Evolutionary conservation across 1,140 invertebrate species (phyloP), one percentile per base, ranked within the genome.

Genomic region (Apis dorsata): DNA sequence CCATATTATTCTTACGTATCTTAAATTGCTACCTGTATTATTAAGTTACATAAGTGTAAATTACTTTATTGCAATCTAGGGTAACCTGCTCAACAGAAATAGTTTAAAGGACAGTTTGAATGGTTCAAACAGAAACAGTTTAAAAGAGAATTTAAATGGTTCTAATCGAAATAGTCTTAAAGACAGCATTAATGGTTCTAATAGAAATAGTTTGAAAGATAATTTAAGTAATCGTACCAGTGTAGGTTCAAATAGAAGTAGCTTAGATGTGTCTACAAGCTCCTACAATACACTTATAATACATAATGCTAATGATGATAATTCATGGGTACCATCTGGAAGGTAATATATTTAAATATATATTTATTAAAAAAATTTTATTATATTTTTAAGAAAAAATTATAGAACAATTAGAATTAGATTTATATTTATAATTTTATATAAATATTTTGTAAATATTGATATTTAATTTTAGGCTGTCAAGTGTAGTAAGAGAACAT

Each of bases 221-320:
- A 94, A 92, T 84, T 86, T 94, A 80, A 94, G 93, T 62, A 94
- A 94, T 77, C 89, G 93, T 57, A 94, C 91, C 28, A 94, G 93
- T 63, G 90, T 94, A n/a, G 93, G 94, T 19, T 96, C 96, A 49
- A 97, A 97, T 91, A 95, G 96, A 76, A 96, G 96, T 90, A 97
- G 96, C 69, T 92, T 97, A 82, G 96, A 96, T 93, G 95, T 96
- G 34, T 97, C 96, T 53, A 96, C 96, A 2, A 97, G 96, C 71
- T 97, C 96, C 44, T 97, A 97, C 90, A 97, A 97, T 89, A 97
- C 97, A 17, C 94, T 97, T 17, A 97, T 97, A 79, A 97, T 97
- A 89, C 96, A 97, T 84, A 96, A 96, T 92, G 95, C 95, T 13
- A 95, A 94, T 77, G 93, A 95, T 68, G 96, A 96, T 90, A 96